Conservation (phyloP, 2,888 invertebrate species). For the Onchidella celtica region DNA sequence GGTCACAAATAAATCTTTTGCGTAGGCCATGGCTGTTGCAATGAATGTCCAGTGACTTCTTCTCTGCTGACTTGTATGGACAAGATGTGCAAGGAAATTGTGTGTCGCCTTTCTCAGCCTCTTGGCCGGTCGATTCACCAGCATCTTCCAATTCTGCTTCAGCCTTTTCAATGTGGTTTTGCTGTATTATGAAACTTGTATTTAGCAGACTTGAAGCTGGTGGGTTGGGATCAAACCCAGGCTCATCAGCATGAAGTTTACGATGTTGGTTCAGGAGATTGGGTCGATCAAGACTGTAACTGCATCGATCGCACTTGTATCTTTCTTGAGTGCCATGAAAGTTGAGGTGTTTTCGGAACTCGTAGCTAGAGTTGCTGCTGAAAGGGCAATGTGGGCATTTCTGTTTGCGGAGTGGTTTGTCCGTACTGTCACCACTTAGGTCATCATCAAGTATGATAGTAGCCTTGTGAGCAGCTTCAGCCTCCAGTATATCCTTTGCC, state of each 20-base stretch:
- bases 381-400: conserved; percentile 66
- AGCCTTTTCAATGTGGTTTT: conserved; percentile 35
- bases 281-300: conserved; percentile 70
- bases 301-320: conserved; percentile 70
- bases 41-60: conserved; percentile 70
- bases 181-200: conserved; percentile 34
- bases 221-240: conserved; percentile 60
- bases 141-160: conserved; percentile 10
- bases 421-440: not conserved
- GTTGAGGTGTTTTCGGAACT: conserved; percentile 64
- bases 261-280: conserved; percentile 64
- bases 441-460: not conserved
- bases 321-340: conserved; percentile 65
- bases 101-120: conserved; percentile 26
- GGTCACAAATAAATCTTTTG: conserved; percentile 72
- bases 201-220: conserved; percentile 57
- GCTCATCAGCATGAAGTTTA: conserved; percentile 63
- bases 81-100: conserved; percentile 64
- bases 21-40: conserved; percentile 70
- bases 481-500: conserved; percentile 48
- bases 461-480: conserved; percentile 46
- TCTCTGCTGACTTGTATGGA: conserved; percentile 67
- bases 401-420: conserved; percentile 52
- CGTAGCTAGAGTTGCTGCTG: conserved; percentile 62
- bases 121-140: not conserved